Percentiles rank a stretch among this genome's conserved stretches.
Evolutionary conservation across 2,888 invertebrate species (phyloP).

Genomic region (Liodrosophila aerea): DNA sequence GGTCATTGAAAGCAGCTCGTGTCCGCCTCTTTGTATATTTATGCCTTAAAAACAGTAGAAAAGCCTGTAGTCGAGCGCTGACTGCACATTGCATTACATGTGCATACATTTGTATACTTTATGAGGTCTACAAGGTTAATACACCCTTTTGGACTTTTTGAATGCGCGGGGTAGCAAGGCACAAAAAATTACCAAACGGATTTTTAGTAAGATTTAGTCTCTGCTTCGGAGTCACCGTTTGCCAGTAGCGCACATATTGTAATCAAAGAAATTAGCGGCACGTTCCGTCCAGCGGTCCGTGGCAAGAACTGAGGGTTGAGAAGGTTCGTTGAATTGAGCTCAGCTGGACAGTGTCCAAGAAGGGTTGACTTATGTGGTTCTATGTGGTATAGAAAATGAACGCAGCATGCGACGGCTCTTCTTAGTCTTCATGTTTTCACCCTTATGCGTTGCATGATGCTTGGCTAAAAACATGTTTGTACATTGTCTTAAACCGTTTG

Average conservation of each 20-base stretch:
- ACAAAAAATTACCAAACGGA: conserved; percentile 62
- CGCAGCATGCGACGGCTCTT: conserved; percentile 56
- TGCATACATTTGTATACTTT: too few relatives aligned
- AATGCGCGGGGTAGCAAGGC: conserved; percentile 30
- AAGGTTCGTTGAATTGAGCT: conserved; percentile 30
- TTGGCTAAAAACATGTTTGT: conserved; percentile 64
- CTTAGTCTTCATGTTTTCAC: conserved; percentile 9
- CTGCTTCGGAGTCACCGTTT: conserved; percentile 22
- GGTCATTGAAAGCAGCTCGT: conserved; percentile 69
- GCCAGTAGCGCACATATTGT: conserved; percentile 58
- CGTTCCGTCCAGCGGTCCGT: conserved; percentile 70
- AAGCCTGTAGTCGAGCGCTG: too few relatives aligned
- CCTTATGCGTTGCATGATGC: conserved; percentile 37
- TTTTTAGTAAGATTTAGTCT: conserved; percentile 26
- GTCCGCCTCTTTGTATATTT: conserved; percentile 55
- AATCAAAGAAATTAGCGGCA: conserved; percentile 77
- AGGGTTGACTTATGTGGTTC: conserved; percentile 59
- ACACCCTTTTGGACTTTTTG: too few relatives aligned
- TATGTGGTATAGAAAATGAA: conserved; percentile 56
- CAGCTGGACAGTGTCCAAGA: conserved; percentile 34
- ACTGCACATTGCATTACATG: too few relatives aligned
- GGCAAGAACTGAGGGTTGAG: conserved; percentile 43
- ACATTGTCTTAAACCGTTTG: conserved; percentile 77
- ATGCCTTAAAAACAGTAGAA: conserved; percentile 48
- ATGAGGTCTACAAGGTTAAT: too few relatives aligned